Base-by-base conservation (phyloP, 2,888 invertebrate genomes). In the Didymodactylos carnosus region DNA sequence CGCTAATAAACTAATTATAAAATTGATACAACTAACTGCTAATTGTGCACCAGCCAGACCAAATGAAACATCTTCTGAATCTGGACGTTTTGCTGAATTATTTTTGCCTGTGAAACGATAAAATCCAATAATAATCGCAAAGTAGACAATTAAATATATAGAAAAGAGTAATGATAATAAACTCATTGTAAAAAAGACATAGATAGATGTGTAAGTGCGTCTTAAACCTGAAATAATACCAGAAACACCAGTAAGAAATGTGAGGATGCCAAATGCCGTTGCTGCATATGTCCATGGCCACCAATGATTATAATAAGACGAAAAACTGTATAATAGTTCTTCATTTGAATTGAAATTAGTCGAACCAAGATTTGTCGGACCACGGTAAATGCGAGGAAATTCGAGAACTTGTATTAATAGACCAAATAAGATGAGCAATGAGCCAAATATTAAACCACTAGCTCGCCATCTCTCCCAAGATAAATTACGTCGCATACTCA, bases 241-340 rank as follows among this genome's bases (percentile, higher is more conserved):
- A 8, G 39, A 39, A 4, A 70, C 7, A 41, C 70, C 70, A 70
- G 70, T 16, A 29, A 70, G 6, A 14, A 41, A 40, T 40, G 41
- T 39, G 7, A 70, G 23, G 16, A 70, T 14, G 14, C 70, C 70
- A 40, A 70, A 70, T 16, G 14, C 7, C 25, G 25, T 40, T 27
- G 40, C 70, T 39, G 70, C 40, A 70, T 40, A 70, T 41, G 70
- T 40, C 70, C 70, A 70, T 70, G 40, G 70, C 70, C 70, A 70
- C 53, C 53, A 62, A 35, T 62, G 53, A 62, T 62, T 62, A 19
- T 62, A 62, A 62, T 62, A 62, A 29, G 29, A 19, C 10, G 53
- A 35, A 39, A 70, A 23, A 3, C 13, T 23, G 39, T 70, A 23
- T 13, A 39, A 23, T 19, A 13, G 19, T 23, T 40, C 14, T 27